Conservation (phyloP, 2,797 vertebrate genomes). For the Lagorchestes hirsutus region DNA sequence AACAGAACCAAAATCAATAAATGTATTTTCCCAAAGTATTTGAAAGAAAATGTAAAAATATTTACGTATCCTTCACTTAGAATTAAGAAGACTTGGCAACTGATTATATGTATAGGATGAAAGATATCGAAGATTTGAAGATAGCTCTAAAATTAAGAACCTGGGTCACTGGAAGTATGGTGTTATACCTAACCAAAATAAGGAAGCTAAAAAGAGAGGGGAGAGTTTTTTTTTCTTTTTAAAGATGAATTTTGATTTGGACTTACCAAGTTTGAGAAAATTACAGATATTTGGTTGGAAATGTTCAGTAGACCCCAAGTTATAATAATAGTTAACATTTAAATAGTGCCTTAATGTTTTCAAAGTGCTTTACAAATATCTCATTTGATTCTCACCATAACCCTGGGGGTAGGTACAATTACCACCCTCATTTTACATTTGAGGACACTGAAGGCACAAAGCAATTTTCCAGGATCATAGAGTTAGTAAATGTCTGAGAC, state of each 20-base stretch:
- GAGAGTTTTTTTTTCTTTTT: background rate
- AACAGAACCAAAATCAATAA: background rate
- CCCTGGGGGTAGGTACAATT: background rate
- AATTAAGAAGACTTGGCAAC: background rate
- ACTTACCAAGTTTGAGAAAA: background rate
- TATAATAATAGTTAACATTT: background rate
- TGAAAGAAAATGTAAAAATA: slow-evolving; percentile 5
- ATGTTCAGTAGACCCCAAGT: background rate
- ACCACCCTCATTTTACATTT: background rate
- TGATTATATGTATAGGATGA: background rate
- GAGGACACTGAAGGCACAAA: background rate
- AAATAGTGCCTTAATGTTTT: background rate
- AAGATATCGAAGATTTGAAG: background rate
- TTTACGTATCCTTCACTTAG: background rate
- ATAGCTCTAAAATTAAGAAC: background rate
- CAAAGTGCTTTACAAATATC: background rate
- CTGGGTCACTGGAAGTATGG: background rate
- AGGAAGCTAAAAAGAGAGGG: background rate
- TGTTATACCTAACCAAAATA: background rate
- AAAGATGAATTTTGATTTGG: background rate
- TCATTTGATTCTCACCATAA: background rate
- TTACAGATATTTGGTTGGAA: background rate
- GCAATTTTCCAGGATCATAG: background rate
- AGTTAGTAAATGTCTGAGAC: background rate
- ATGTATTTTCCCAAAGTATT: background rate